These are phyloP conservation scores for Sebastes elongatus DNA, from an alignment of 2,797 vertebrate genomes.

Conservation along the genomic window DNA sequence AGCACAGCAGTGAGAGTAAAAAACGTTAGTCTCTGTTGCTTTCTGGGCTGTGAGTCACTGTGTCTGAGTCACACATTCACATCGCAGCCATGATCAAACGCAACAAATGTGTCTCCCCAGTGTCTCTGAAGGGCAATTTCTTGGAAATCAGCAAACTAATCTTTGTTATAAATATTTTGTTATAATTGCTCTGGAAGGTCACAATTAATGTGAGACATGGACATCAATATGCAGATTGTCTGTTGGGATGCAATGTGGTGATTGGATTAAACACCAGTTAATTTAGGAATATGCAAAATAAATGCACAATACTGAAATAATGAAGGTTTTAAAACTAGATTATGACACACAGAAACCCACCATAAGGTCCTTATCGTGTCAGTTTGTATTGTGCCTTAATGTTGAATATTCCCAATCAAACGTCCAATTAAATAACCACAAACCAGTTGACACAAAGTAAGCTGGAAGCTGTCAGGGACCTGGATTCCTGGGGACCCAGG, in stretches of 20 bases:
- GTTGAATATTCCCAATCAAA: not conserved
- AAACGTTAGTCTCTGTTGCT: constrained; percentile 5
- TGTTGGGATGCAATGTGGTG: not conserved
- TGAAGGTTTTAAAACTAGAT: not conserved
- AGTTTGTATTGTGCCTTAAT: not conserved
- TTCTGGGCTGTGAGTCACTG: constrained; percentile 37
- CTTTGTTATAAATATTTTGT: not conserved
- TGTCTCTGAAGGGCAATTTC: not conserved
- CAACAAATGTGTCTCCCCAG: not conserved
- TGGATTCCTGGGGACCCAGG: not conserved
- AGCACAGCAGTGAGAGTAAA: not conserved
- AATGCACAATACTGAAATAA: not conserved
- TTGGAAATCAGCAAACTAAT: not conserved
- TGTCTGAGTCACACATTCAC: constrained; percentile 23
- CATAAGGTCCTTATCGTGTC: not conserved
- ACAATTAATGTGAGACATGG: not conserved
- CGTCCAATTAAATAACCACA: not conserved
- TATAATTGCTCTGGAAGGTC: not conserved
- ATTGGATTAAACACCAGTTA: not conserved
- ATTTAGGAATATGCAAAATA: not conserved
- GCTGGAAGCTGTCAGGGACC: not conserved
- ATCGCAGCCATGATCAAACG: not conserved
- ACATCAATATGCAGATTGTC: not conserved
- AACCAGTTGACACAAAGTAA: not conserved
- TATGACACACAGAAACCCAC: not conserved